Evolutionary conservation across 2,888 invertebrate species (phyloP).

Genomic region (Drosophila yooni): DNA sequence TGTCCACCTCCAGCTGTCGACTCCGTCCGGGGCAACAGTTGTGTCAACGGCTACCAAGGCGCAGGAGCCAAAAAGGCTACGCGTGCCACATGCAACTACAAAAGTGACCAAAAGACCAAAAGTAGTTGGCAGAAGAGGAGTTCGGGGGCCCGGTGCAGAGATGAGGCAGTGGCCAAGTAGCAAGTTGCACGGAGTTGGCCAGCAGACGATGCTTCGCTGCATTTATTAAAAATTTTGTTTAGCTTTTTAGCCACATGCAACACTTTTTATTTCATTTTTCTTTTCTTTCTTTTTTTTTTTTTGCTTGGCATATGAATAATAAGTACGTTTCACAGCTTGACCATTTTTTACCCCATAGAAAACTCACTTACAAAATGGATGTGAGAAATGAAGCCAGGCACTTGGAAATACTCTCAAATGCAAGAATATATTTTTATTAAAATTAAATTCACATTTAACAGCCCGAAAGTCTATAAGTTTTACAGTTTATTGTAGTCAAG

Average conservation of each 20-base stretch:
- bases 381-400: conserved; percentile 2
- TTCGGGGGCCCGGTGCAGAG: not conserved
- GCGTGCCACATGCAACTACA: conserved; percentile 74
- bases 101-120: conserved; percentile 41
- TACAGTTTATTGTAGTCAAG: not conserved
- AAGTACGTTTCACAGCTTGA: conserved; percentile 47
- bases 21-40: conserved; percentile 65
- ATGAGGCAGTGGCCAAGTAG: not conserved
- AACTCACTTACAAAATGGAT: conserved; percentile 14
- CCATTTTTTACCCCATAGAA: conserved; percentile 14
- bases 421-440: not conserved
- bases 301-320: conserved; percentile 59
- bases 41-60: conserved; percentile 56
- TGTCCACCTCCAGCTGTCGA: conserved; percentile 27
- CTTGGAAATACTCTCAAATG: conserved; percentile 11
- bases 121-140: not conserved
- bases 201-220: conserved; percentile 44
- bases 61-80: conserved; percentile 46
- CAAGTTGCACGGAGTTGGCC: conserved; percentile 25
- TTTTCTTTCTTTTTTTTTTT: conserved; percentile 11
- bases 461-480: not conserved
- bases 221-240: conserved; percentile 69
- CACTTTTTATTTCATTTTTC: conserved; percentile 25
- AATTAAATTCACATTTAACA: not conserved
- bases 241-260: conserved; percentile 57